Percentiles rank a stretch among this genome's conserved stretches.
phyloP scores from a whole-genome alignment of 2,113 vertebrate species.

The Galbula dea region DNA sequence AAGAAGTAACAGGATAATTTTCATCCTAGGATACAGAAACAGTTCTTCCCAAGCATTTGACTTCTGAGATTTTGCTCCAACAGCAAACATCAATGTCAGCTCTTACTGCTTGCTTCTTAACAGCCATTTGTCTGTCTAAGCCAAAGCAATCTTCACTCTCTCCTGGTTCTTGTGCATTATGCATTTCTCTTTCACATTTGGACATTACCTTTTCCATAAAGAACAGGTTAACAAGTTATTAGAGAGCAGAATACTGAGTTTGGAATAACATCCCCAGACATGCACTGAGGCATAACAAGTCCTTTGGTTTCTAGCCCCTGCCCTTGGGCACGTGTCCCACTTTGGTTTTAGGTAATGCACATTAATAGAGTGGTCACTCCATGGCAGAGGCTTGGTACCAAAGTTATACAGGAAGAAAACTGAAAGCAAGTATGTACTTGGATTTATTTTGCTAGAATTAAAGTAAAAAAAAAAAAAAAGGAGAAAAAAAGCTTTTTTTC shows the following conservation, averaged over 20 bases:
- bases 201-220: not conserved
- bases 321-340: not conserved
- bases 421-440: not conserved
- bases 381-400: not conserved
- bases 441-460: not conserved
- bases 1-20: not conserved
- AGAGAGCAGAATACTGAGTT: not conserved
- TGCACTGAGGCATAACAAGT: not conserved
- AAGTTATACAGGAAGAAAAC: not conserved
- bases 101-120: not conserved
- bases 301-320: not conserved
- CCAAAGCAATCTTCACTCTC: not conserved
- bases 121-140: not conserved
- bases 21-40: not conserved
- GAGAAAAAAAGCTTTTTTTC: accelerated
- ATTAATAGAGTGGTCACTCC: not conserved
- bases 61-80: not conserved
- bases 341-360: not conserved
- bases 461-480: too few species aligned
- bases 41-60: not conserved
- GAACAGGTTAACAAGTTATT: not conserved
- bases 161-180: not conserved
- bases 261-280: not conserved
- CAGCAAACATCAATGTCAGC: not conserved
- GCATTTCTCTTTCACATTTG: not conserved